Evolutionary conservation across 2,888 invertebrate genomes (phyloP).

Genomic region (Lycophotia porphyrea): DNA sequence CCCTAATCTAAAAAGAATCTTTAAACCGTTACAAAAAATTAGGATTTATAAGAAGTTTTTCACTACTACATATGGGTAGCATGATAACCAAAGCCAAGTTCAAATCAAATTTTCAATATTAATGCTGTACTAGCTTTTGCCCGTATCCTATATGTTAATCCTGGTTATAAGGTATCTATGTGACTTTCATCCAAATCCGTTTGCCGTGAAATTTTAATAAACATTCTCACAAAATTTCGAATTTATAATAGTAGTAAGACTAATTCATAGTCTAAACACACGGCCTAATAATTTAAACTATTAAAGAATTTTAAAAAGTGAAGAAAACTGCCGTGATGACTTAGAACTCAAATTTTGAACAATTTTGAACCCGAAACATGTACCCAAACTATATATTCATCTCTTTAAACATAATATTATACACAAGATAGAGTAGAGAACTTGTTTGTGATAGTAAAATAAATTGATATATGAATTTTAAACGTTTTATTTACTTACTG

Average conservation of each 20-base stretch:
- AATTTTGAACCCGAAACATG: conserved; percentile 20
- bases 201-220: background rate
- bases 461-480: conserved; percentile 58
- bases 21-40: background rate
- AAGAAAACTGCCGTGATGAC: background rate
- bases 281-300: conserved; percentile 13
- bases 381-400: conserved; percentile 56
- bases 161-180: background rate
- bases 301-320: background rate
- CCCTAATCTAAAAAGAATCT: background rate
- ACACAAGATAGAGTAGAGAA: conserved; percentile 67
- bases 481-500: conserved; percentile 13
- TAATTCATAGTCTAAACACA: background rate
- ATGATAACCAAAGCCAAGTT: conserved; percentile 1
- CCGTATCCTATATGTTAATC: background rate
- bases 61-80: conserved; percentile 9
- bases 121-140: background rate
- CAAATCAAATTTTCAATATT: conserved; percentile 4
- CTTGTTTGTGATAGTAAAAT: conserved; percentile 73
- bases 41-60: background rate
- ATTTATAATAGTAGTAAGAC: background rate
- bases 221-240: background rate
- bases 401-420: conserved; percentile 66
- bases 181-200: background rate
- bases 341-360: background rate